phyloP scores from a whole-genome alignment of 1,140 invertebrate genomes.

The Nasonia longicornis region DNA sequence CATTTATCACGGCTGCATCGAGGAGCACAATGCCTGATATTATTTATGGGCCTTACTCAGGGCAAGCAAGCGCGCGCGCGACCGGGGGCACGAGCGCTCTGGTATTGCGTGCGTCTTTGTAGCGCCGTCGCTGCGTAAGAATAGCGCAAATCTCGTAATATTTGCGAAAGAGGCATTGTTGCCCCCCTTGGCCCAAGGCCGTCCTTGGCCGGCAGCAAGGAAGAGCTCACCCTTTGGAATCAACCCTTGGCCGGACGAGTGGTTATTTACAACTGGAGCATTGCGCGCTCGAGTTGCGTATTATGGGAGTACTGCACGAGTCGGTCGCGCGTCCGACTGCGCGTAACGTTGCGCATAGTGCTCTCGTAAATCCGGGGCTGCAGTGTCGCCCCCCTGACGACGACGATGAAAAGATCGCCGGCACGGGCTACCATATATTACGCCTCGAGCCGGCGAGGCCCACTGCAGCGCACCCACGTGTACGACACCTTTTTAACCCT shows the following conservation, averaged over 20 bases:
- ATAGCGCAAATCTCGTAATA: conserved; percentile 12
- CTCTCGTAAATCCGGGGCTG: not conserved
- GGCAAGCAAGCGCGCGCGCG: not conserved
- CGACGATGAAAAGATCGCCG: not conserved
- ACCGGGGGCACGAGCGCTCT: not conserved
- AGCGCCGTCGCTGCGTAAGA: not conserved
- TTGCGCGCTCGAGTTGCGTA: not conserved
- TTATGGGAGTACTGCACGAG: not conserved
- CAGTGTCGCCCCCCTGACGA: not conserved
- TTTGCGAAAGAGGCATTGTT: not conserved
- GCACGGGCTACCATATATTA: conserved; percentile 22
- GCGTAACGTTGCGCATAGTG: not conserved
- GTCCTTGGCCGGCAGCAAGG: conserved; percentile 24
- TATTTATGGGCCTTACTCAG: conserved; percentile 31
- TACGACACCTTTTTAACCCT: conserved; percentile 61
- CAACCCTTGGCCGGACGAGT: conserved; percentile 29
- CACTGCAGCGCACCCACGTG: conserved; percentile 34
- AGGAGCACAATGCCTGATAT: conserved; percentile 36
- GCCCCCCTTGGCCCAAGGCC: not conserved
- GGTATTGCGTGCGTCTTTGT: not conserved
- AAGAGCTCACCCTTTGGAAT: conserved; percentile 54
- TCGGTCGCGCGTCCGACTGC: conserved; percentile 3
- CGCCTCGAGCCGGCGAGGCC: not conserved
- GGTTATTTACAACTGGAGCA: conserved; percentile 66
- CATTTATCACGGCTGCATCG: conserved; percentile 36